These are phyloP conservation scores for Crocidura indochinensis DNA, from an alignment of 2,797 vertebrate genomes.

Conservation along the genomic window DNA sequence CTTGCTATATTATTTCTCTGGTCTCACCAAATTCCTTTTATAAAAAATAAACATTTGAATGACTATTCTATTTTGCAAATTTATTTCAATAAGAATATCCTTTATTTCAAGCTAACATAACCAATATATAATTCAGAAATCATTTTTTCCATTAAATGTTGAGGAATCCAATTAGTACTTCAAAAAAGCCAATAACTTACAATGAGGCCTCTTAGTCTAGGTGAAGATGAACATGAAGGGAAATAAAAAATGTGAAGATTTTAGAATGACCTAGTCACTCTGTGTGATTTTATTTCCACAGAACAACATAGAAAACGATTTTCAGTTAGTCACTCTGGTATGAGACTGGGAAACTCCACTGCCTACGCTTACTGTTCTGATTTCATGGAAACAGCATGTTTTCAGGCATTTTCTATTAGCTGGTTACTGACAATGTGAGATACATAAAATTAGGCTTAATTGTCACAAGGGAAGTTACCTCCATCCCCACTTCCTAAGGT, in stretches of 20 bases:
- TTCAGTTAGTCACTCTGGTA: conserved; percentile 22
- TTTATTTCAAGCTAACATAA: conserved; percentile 49
- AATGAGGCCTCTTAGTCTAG: neutral
- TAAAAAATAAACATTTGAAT: no score
- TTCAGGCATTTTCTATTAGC: conserved; percentile 35
- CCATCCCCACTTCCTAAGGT: neutral
- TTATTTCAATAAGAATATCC: conserved; percentile 44
- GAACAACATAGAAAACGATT: neutral
- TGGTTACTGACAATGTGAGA: conserved; percentile 29
- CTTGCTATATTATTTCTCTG: no score
- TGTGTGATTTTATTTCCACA: conserved; percentile 24
- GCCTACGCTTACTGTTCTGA: conserved; percentile 2
- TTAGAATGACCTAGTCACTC: conserved; percentile 4
- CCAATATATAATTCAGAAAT: conserved; percentile 23
- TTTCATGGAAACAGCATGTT: conserved; percentile 32
- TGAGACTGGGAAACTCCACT: neutral
- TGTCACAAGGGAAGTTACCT: neutral
- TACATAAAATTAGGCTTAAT: neutral
- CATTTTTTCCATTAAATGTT: conserved; percentile 5
- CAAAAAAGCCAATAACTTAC: conserved; percentile 40
- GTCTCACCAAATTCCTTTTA: no score
- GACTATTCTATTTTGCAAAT: neutral
- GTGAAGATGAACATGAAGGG: neutral
- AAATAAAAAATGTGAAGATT: neutral
- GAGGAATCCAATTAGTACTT: conserved; percentile 29